Base-by-base conservation (phyloP, 2,113 vertebrate genomes). In the Neoarius graeffei region DNA sequence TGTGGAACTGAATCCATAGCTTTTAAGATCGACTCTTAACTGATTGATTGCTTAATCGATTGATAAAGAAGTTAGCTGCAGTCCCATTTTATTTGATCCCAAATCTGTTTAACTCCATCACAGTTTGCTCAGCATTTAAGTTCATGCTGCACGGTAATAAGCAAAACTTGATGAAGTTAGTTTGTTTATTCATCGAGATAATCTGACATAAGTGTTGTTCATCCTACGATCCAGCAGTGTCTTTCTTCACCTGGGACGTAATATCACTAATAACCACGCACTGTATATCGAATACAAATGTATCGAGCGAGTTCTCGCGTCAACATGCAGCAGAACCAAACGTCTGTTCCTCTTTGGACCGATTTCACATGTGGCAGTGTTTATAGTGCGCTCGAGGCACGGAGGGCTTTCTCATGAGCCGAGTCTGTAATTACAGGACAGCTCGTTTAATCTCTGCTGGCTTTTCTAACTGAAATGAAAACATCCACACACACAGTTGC, bases 371-470 rank as follows among this genome's bases (percentile, higher is more conserved):
- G 87, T 85, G 87, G 82, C 82, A 88, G 87, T 59, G 87, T 88
- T 88, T 88, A 88, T 23, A n/a, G 87, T 30, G 1, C 10, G 27
- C 83, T 79, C 73, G 27, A 64, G 57, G 71, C 54, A n/a, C 30
- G 85, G 60, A 81, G 30, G 73, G 50, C 80, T 88, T 88, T 88
- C 82, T 79, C 82, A 84, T 85, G 62, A 84, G 73, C 54, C 11
- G 48, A 88, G 74, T 69, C 52, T 80, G 50, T 88, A 88, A 88
- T 88, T 88, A 88, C 77, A 88, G 74, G 87, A 85, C 73, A 66
- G 60, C 82, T 88, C 82, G 60, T 73, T 76, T 88, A 88, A 88
- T 88, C 87, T 88, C 73, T 76, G 10, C 87, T 84, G 87, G 62
- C 82, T 84, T 88, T 84, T 69, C 60, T 57, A 9, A 84, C 82